A percentile compares a stretch with the other conserved stretches of the same genome.
Conservation (phyloP, 2,888 invertebrate genomes). For the Marronus borbonicus region DNA sequence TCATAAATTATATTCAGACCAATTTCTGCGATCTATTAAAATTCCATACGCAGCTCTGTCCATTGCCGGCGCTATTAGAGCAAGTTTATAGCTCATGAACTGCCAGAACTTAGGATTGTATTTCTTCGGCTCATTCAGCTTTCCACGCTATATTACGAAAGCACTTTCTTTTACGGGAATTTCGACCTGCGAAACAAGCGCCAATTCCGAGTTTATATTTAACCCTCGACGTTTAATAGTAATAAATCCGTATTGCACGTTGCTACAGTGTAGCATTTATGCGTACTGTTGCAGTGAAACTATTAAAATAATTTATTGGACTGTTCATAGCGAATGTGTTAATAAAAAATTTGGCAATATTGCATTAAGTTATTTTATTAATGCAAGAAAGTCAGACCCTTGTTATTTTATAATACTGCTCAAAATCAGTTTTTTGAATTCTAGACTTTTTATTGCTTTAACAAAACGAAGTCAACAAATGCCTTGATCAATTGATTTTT, state of each 20-base stretch:
- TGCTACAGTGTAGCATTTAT: slow-evolving; percentile 8
- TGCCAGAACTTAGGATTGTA: slow-evolving; percentile 52
- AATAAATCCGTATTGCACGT: slow-evolving; percentile 26
- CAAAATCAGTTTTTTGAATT: no score
- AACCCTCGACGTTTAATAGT: slow-evolving; percentile 24
- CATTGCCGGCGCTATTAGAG: slow-evolving; percentile 59
- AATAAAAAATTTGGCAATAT: no score
- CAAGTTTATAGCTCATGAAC: slow-evolving; percentile 61
- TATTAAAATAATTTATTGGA: background rate
- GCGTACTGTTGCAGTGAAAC: background rate
- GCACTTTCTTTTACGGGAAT: slow-evolving; percentile 41
- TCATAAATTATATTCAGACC: slow-evolving; percentile 47
- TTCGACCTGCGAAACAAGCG: slow-evolving; percentile 19
- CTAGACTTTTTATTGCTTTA: no score
- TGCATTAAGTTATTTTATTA: no score
- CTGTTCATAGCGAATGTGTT: background rate
- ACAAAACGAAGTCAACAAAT: no score
- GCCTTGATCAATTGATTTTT: no score
- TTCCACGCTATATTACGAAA: slow-evolving; percentile 40
- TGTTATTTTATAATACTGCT: no score
- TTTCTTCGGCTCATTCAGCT: slow-evolving; percentile 43
- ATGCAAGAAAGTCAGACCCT: no score
- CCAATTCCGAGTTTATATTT: slow-evolving; percentile 3
- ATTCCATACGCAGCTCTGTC: slow-evolving; percentile 51
- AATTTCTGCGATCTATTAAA: slow-evolving; percentile 50